A percentile compares a stretch with the other conserved stretches of the same genome.
phyloP scores from a whole-genome alignment of 1,140 invertebrate genomes.

The Diabrotica virgifera region DNA sequence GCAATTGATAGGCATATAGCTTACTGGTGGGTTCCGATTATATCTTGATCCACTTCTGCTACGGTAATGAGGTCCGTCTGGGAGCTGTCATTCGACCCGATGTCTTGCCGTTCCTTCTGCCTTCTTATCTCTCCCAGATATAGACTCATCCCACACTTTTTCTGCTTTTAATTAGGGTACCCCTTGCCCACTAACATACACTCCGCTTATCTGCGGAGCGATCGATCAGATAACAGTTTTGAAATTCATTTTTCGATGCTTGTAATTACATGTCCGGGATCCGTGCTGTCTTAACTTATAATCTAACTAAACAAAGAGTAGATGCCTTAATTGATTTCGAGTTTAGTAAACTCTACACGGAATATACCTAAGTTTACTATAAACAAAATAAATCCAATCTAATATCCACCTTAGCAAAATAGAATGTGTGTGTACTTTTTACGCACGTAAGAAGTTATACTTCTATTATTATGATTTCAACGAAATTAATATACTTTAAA shows the following conservation, averaged over 20 bases:
- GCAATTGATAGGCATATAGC: background rate
- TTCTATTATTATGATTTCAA: too few relatives aligned
- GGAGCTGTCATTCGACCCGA: background rate
- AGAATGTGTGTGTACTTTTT: too few relatives aligned
- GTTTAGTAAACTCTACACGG: too few relatives aligned
- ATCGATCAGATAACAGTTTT: background rate
- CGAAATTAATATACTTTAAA: too few relatives aligned
- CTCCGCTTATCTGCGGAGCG: background rate
- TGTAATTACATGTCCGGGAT: background rate
- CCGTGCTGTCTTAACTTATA: too few relatives aligned
- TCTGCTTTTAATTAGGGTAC: background rate
- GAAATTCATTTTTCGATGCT: background rate
- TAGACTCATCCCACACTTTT: background rate
- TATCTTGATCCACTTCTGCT: constrained; percentile 2
- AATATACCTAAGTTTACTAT: too few relatives aligned
- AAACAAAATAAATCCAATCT: too few relatives aligned
- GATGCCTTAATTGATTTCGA: too few relatives aligned
- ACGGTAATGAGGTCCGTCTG: background rate
- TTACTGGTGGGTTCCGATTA: background rate
- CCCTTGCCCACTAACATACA: background rate
- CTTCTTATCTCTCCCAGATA: background rate
- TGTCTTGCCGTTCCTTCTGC: background rate
- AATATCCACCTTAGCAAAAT: too few relatives aligned
- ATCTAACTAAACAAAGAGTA: too few relatives aligned
- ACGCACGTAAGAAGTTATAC: too few relatives aligned